A percentile compares a stretch with the other conserved stretches of the same genome.
These are phyloP conservation scores for Rhaphigaster nebulosa DNA, from an alignment of 2,888 invertebrate genomes.

Conservation along the genomic window DNA sequence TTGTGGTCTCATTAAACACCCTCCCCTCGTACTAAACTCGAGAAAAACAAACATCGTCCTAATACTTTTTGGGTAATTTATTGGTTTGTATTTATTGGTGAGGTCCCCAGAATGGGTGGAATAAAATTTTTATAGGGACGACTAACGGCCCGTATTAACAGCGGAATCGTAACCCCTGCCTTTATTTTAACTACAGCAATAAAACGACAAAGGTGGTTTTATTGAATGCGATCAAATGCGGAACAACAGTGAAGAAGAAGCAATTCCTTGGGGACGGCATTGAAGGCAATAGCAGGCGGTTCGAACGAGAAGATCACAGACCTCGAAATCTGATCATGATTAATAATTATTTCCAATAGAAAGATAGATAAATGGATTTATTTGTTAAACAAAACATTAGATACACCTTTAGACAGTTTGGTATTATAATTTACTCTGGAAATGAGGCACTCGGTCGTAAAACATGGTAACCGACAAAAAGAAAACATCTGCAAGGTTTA, in stretches of 20 bases:
- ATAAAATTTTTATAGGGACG: constrained; percentile 52
- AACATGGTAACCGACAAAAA: too few relatives aligned
- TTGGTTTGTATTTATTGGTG: constrained; percentile 52
- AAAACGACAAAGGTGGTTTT: constrained; percentile 47
- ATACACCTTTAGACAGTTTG: too few relatives aligned
- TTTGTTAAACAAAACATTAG: too few relatives aligned
- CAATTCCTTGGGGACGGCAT: background rate
- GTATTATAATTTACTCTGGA: too few relatives aligned
- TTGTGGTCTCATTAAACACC: constrained; percentile 1
- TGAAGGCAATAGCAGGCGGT: background rate
- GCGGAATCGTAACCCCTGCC: constrained; percentile 46
- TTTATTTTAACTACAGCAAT: constrained; percentile 45
- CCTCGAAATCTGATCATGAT: background rate
- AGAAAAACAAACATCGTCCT: constrained; percentile 46
- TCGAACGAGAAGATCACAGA: background rate
- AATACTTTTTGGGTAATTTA: constrained; percentile 47
- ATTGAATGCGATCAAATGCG: constrained; percentile 48
- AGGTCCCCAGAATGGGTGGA: background rate
- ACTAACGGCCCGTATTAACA: constrained; percentile 52
- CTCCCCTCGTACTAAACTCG: background rate
- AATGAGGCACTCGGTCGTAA: too few relatives aligned
- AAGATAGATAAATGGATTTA: too few relatives aligned
- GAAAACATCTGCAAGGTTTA: too few relatives aligned
- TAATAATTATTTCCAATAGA: too few relatives aligned
- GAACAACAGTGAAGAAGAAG: constrained; percentile 29